A percentile compares a stretch with the other conserved stretches of the same genome.
Evolutionary conservation across 2,888 invertebrate genomes (phyloP).

Genomic region (Pseudococcus viburni): DNA sequence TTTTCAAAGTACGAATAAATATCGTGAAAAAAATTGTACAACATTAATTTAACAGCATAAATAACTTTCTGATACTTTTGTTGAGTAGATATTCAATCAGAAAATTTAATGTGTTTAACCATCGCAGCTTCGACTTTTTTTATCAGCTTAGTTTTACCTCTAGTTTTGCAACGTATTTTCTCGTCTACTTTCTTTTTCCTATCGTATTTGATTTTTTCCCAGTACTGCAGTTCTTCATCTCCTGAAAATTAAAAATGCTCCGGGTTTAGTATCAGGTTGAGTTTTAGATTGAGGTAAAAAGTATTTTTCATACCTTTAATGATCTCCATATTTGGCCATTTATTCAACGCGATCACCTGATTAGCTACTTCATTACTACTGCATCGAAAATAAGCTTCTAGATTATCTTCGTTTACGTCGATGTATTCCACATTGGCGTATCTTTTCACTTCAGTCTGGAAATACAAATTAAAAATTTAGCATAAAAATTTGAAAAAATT

Average conservation of each 20-base stretch:
- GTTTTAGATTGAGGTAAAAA: conserved; percentile 68
- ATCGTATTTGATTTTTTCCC: conserved; percentile 82
- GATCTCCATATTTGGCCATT: conserved; percentile 71
- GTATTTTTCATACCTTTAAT: conserved; percentile 71
- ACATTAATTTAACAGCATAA: neutral
- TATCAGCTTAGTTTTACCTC: conserved; percentile 76
- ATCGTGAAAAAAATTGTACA: neutral
- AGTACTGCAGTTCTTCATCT: conserved; percentile 83
- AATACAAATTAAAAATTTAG: conserved; percentile 63
- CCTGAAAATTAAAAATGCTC: conserved; percentile 67
- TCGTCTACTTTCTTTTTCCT: conserved; percentile 70
- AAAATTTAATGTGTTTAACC: conserved; percentile 55
- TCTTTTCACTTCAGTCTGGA: conserved; percentile 76
- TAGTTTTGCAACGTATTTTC: conserved; percentile 70
- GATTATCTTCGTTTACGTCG: conserved; percentile 82
- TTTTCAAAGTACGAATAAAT: neutral
- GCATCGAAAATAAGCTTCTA: conserved; percentile 80
- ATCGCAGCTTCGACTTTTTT: conserved; percentile 74
- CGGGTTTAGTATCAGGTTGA: too few relatives aligned
- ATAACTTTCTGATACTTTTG: neutral
- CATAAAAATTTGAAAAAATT: conserved; percentile 52
- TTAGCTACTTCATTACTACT: conserved; percentile 74
- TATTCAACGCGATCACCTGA: conserved; percentile 71
- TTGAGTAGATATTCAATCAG: conserved; percentile 25
- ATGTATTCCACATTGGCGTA: conserved; percentile 82